phyloP scores from a whole-genome alignment of 2,888 invertebrate species.

The Pristionchus maxplancki region DNA sequence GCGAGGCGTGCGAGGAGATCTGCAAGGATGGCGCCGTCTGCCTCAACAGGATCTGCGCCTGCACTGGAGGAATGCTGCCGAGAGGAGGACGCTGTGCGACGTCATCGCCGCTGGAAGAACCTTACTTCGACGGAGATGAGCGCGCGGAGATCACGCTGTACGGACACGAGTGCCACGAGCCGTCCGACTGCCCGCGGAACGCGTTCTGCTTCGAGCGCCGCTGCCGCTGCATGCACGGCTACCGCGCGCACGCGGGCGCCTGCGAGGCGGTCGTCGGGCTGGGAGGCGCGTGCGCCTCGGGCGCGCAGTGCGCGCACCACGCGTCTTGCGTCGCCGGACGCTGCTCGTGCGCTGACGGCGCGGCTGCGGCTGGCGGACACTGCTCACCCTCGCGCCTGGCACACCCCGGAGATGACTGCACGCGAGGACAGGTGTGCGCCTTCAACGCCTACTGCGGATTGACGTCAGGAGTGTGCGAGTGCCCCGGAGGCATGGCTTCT shows the following conservation, averaged over 20 bases:
- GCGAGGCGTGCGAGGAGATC: slow-evolving; percentile 58
- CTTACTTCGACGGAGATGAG: slow-evolving; percentile 47
- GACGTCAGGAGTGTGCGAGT: slow-evolving; percentile 75
- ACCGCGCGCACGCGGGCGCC: slow-evolving; percentile 58
- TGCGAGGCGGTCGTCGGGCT: slow-evolving; percentile 61
- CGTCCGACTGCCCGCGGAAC: slow-evolving; percentile 62
- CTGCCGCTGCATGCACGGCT: slow-evolving; percentile 74
- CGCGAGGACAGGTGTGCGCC: slow-evolving; percentile 61
- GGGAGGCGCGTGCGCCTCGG: slow-evolving; percentile 60
- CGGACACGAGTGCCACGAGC: slow-evolving; percentile 61
- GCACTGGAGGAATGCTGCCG: slow-evolving; percentile 48
- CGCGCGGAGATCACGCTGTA: slow-evolving; percentile 51
- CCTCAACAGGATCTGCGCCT: slow-evolving; percentile 59
- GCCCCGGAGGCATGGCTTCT: slow-evolving; percentile 71
- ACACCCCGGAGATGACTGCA: slow-evolving; percentile 72
- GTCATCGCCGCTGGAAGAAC: neutral
- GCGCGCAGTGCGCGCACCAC: slow-evolving; percentile 63
- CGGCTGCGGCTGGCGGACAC: slow-evolving; percentile 36
- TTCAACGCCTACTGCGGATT: slow-evolving; percentile 69
- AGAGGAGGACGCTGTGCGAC: slow-evolving; percentile 33
- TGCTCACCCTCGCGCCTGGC: slow-evolving; percentile 63
- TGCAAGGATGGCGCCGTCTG: slow-evolving; percentile 59
- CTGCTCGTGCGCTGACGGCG: slow-evolving; percentile 59
- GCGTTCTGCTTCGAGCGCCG: slow-evolving; percentile 67
- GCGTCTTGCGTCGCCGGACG: slow-evolving; percentile 61